phyloP scores from a whole-genome alignment of 2,113 vertebrate species.

The Fukomys damarensis region DNA sequence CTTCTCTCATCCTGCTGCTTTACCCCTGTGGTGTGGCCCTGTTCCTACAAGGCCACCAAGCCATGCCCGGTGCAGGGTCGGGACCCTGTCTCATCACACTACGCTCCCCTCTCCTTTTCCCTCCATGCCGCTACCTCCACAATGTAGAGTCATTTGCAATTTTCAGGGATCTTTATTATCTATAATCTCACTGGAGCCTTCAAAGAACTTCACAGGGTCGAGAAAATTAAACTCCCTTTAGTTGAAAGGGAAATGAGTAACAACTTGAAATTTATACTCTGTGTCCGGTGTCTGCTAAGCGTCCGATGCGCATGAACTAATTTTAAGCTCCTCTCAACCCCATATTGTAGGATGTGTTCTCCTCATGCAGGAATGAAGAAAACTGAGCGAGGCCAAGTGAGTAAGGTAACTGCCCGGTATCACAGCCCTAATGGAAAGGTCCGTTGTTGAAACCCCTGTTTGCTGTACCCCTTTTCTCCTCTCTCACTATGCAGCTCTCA shows the following conservation, averaged over 20 bases:
- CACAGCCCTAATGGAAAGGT: neutral
- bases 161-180: neutral
- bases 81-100: neutral
- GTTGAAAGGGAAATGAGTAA: neutral
- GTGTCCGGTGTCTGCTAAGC: neutral
- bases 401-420: neutral
- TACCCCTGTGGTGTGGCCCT: neutral
- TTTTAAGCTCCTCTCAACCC: neutral
- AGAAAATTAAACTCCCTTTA: neutral
- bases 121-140: neutral
- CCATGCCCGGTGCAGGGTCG: neutral
- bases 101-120: neutral
- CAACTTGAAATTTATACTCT: neutral
- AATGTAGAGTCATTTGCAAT: neutral
- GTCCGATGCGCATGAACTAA: neutral
- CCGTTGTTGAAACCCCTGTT: neutral
- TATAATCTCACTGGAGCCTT: slow-evolving; percentile 1
- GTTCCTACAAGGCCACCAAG: neutral
- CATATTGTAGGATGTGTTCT: accelerated
- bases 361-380: neutral
- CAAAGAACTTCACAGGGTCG: neutral
- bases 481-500: neutral
- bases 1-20: neutral
- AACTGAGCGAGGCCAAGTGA: neutral
- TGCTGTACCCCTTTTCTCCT: neutral